These are phyloP conservation scores for Margarornis squamiger DNA, from an alignment of 2,797 vertebrate species.

Conservation along the genomic window DNA sequence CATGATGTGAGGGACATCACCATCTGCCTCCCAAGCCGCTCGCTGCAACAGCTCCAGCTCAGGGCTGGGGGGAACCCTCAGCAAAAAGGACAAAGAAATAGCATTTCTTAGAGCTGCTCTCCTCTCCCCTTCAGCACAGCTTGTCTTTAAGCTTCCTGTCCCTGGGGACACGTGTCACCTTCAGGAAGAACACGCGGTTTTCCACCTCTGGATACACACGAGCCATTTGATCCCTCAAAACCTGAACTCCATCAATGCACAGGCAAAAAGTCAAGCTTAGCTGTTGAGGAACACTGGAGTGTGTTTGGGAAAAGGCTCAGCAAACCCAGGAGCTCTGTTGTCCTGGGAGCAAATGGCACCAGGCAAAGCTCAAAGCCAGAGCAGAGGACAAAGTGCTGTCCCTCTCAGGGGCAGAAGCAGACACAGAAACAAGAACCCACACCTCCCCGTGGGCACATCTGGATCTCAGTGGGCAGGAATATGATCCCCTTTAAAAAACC, in stretches of 20 bases:
- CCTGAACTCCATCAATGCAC: fast-evolving
- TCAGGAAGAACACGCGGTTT: background rate
- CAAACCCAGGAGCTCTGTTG: background rate
- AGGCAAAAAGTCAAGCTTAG: background rate
- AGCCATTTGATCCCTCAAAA: background rate
- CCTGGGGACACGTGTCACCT: background rate
- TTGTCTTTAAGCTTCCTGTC: background rate
- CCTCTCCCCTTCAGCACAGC: background rate
- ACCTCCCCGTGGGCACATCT: fast-evolving
- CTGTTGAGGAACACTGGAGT: background rate
- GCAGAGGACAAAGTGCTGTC: background rate
- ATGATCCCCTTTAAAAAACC: background rate
- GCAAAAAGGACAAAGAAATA: background rate
- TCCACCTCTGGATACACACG: background rate
- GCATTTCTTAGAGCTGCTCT: background rate
- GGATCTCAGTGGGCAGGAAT: background rate
- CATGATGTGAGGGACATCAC: background rate
- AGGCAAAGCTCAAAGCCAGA: background rate
- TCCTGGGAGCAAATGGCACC: background rate
- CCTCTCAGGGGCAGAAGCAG: background rate
- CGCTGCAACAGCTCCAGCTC: background rate
- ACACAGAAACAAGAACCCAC: background rate
- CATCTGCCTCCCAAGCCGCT: background rate
- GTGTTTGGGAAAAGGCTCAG: background rate
- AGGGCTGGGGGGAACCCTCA: background rate